Evolutionary conservation across 2,888 invertebrate genomes (phyloP).

Genomic region (Automeris io): DNA sequence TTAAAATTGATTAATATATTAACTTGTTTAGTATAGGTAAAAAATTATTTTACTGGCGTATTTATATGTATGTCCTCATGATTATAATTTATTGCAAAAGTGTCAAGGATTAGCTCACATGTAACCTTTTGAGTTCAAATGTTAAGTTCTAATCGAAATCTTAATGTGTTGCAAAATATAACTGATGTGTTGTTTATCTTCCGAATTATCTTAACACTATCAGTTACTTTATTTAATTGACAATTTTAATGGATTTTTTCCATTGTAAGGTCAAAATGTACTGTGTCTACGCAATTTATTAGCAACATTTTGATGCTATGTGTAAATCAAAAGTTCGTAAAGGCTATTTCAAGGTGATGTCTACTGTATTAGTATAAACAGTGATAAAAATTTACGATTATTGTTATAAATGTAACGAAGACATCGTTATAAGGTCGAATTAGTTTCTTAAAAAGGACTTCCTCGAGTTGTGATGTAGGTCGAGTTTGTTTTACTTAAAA

Average conservation of each 20-base stretch:
- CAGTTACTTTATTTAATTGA: neutral
- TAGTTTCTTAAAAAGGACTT: no score
- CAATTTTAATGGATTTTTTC: neutral
- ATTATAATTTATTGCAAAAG: constrained; percentile 33
- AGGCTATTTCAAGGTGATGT: neutral
- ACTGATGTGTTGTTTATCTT: neutral
- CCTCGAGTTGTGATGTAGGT: no score
- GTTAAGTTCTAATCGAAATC: constrained; percentile 14
- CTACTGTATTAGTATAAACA: neutral
- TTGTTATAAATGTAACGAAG: no score
- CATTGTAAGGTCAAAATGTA: neutral
- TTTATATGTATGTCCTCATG: neutral
- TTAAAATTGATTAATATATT: no score
- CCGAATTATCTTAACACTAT: neutral
- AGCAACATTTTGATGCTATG: neutral
- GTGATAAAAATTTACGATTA: no score
- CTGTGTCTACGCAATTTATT: neutral
- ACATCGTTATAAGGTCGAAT: no score
- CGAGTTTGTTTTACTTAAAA: no score
- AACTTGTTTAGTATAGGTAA: no score
- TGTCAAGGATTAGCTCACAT: constrained; percentile 31
- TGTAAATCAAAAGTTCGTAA: neutral
- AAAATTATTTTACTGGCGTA: no score
- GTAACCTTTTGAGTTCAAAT: constrained; percentile 25
- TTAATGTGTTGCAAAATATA: constrained; percentile 3